phyloP scores from a whole-genome alignment of 2,888 invertebrate genomes.

The Meganola albula region DNA sequence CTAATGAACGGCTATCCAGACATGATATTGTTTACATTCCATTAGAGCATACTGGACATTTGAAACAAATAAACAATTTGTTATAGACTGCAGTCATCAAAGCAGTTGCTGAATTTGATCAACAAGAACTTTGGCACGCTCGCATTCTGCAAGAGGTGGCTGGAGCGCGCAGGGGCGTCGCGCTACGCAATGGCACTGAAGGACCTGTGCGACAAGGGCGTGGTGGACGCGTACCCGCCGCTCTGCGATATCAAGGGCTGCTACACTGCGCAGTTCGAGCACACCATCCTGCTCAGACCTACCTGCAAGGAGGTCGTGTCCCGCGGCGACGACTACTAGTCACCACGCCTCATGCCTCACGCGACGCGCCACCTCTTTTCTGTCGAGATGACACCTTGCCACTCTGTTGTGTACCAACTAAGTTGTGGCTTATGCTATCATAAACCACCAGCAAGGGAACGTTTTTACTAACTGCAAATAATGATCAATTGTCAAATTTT shows the following conservation, averaged over 20 bases:
- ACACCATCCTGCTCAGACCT: slow-evolving; percentile 97
- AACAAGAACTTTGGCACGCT: slow-evolving; percentile 98
- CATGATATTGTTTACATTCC: too few species aligned
- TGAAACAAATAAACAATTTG: too few species aligned
- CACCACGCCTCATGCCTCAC: too few species aligned
- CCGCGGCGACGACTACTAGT: slow-evolving; percentile 95
- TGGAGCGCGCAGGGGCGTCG: slow-evolving; percentile 97
- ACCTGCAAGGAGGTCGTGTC: slow-evolving; percentile 99
- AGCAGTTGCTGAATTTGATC: slow-evolving; percentile 92
- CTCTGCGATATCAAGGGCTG: slow-evolving; percentile 97
- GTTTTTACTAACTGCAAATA: too few species aligned
- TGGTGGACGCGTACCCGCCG: slow-evolving; percentile 99
- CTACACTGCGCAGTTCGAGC: slow-evolving; percentile 99
- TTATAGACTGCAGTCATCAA: slow-evolving; percentile 91
- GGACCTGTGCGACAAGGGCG: slow-evolving; percentile 97
- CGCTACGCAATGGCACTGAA: slow-evolving; percentile 99
- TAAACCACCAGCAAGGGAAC: too few species aligned
- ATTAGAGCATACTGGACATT: too few species aligned
- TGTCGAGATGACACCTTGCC: too few species aligned
- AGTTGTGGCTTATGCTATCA: too few species aligned
- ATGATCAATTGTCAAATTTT: too few species aligned
- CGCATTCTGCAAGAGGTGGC: slow-evolving; percentile 99
- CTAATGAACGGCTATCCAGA: too few species aligned
- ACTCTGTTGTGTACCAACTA: too few species aligned
- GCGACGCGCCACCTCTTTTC: too few species aligned